Conservation (phyloP, 2,888 invertebrate genomes). For the Drosophila kanekoi region DNA sequence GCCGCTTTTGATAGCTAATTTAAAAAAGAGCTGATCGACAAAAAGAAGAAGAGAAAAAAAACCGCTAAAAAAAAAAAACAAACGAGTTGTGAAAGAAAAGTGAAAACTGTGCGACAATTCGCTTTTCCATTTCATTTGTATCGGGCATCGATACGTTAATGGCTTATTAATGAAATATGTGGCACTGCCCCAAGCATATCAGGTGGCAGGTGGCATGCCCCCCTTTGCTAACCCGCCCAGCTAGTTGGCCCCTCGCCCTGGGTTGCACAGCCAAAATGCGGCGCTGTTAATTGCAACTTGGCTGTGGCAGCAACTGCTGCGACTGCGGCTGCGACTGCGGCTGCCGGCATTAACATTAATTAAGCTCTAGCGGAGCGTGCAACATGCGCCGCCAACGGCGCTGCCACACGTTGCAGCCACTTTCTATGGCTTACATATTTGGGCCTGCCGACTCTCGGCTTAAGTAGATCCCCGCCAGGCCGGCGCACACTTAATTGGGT, state of each 20-base stretch:
- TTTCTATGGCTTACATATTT: conserved; percentile 70
- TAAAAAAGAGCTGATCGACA: not conserved
- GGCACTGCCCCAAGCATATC: conserved; percentile 14
- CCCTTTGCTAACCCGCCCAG: not conserved
- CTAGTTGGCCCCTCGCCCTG: not conserved
- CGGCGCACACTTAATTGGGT: conserved; percentile 47
- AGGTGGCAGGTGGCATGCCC: not conserved
- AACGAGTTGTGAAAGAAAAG: conserved; percentile 60
- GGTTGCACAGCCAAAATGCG: conserved; percentile 30
- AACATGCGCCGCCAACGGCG: conserved; percentile 52
- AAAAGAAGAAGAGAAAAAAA: conserved; percentile 3
- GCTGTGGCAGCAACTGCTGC: conserved; percentile 17
- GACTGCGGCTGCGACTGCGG: not conserved
- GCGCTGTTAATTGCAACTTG: conserved; percentile 62
- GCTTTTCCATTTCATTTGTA: conserved; percentile 62
- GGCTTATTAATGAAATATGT: conserved; percentile 47
- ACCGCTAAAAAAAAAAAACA: not conserved
- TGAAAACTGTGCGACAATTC: conserved; percentile 73
- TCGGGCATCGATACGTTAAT: conserved; percentile 30
- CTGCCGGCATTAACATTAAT: conserved; percentile 65
- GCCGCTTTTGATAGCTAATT: conserved; percentile 12
- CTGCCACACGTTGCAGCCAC: conserved; percentile 38
- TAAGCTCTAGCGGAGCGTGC: conserved; percentile 77
- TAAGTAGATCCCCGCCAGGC: conserved; percentile 53
- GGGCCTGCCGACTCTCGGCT: conserved; percentile 28